These are phyloP conservation scores for Colossoma macropomum DNA, from an alignment of 2,113 vertebrate species.

Conservation along the genomic window DNA sequence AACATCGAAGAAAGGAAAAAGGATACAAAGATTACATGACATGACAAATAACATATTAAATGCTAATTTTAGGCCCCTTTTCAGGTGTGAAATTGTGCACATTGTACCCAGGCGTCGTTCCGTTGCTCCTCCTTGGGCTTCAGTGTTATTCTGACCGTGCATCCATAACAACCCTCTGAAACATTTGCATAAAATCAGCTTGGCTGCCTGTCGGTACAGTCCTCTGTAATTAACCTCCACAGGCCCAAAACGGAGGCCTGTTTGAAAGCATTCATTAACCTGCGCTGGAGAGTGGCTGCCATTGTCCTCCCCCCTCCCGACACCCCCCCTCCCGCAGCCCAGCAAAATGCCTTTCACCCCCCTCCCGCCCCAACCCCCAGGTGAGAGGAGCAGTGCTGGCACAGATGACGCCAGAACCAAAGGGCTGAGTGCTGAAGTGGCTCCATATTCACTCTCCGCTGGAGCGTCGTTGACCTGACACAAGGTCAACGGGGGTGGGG, in stretches of 20 bases:
- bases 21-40: too few relatives aligned
- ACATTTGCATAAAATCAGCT: slow-evolving; percentile 62
- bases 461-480: slow-evolving; percentile 26
- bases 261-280: slow-evolving; percentile 71
- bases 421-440: slow-evolving; percentile 1
- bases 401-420: not conserved
- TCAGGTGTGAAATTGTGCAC: not conserved
- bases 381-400: not conserved
- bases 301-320: slow-evolving; percentile 63
- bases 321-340: slow-evolving; percentile 22
- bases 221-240: slow-evolving; percentile 71
- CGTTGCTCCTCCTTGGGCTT: not conserved
- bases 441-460: slow-evolving; percentile 3
- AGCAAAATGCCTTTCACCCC: slow-evolving; percentile 36
- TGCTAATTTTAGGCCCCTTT: not conserved
- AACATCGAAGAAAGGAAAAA: too few relatives aligned
- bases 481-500: slow-evolving; percentile 4
- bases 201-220: slow-evolving; percentile 54
- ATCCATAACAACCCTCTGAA: slow-evolving; percentile 8
- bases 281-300: slow-evolving; percentile 57
- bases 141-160: slow-evolving; percentile 7
- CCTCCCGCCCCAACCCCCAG: not conserved
- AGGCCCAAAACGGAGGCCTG: slow-evolving; percentile 54
- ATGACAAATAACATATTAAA: too few relatives aligned
- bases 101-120: not conserved